Percentiles rank a stretch among this genome's conserved stretches.
Conservation (phyloP, 2,113 vertebrate species). For the Corythaeola cristata region DNA sequence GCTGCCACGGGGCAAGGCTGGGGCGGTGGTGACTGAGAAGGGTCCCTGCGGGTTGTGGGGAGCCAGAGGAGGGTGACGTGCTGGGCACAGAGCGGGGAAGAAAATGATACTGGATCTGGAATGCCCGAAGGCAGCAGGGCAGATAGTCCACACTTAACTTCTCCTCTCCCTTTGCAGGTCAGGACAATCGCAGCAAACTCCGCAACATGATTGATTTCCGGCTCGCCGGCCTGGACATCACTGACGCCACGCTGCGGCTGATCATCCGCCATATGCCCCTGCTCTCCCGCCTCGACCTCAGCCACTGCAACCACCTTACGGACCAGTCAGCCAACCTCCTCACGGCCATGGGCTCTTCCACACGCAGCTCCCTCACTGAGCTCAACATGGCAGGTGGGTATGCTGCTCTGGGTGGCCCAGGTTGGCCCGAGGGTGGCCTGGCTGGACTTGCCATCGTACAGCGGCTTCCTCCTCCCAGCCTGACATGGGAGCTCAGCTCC, state of each 20-base stretch:
- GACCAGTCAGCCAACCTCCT: conserved; percentile 96
- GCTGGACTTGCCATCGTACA: rapidly evolving
- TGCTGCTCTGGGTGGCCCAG: neutral
- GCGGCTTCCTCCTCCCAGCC: rapidly evolving
- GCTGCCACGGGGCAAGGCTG: neutral
- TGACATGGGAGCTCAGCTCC: rapidly evolving
- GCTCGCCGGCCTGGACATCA: conserved; percentile 93
- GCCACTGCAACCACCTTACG: conserved; percentile 92
- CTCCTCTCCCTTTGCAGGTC: conserved; percentile 72
- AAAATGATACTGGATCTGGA: rapidly evolving
- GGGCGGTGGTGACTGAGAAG: too few relatives aligned
- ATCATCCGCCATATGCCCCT: conserved; percentile 97
- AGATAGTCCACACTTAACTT: rapidly evolving
- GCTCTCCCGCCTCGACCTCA: conserved; percentile 93
- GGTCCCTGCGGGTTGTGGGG: neutral
- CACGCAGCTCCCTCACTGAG: conserved; percentile 92
- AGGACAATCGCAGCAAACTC: conserved; percentile 96
- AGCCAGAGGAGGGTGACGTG: neutral
- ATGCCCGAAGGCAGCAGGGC: rapidly evolving
- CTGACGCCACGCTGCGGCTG: conserved; percentile 90
- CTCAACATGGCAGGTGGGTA: conserved; percentile 91
- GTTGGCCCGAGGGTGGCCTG: neutral
- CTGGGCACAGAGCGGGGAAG: rapidly evolving
- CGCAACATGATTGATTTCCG: conserved; percentile 93
- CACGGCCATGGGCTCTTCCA: conserved; percentile 95